Conservation (phyloP, 2,797 vertebrate species). For the Myripristis jacobus region DNA sequence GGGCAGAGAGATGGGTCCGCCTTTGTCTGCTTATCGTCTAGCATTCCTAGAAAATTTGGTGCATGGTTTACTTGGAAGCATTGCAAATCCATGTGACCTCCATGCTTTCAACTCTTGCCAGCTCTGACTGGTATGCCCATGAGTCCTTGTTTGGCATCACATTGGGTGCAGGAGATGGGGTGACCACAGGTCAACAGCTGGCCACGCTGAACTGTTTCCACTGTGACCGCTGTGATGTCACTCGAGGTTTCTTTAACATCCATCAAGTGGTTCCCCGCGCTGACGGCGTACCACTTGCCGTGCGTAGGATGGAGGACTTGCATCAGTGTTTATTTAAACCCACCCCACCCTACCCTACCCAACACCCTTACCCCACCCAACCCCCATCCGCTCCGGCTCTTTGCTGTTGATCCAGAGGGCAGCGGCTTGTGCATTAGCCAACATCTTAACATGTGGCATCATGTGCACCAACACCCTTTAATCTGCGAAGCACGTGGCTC, state of each 20-base stretch:
- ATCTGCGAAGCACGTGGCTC: constrained; percentile 51
- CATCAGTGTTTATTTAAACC: not conserved
- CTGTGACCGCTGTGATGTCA: constrained; percentile 23
- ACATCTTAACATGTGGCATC: constrained; percentile 53
- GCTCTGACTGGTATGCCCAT: constrained; percentile 29
- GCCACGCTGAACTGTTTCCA: constrained; percentile 38
- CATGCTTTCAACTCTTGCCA: constrained; percentile 50
- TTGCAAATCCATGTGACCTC: constrained; percentile 41
- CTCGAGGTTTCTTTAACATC: constrained; percentile 2
- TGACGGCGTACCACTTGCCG: not conserved
- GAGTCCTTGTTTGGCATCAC: constrained; percentile 31
- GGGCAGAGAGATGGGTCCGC: not conserved
- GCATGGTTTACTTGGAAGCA: constrained; percentile 46
- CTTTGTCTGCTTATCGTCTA: not conserved
- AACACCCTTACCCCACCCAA: not conserved
- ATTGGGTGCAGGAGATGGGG: constrained; percentile 3
- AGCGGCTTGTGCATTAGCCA: constrained; percentile 23
- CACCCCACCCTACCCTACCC: too few species aligned
- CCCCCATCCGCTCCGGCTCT: not conserved
- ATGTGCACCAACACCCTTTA: constrained; percentile 44
- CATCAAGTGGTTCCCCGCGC: constrained; percentile 9
- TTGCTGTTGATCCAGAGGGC: constrained; percentile 17
- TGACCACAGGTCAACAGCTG: constrained; percentile 7
- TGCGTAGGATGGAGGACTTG: constrained; percentile 1
- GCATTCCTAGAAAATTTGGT: constrained; percentile 38